Conservation (phyloP, 2,888 invertebrate genomes). For the Argynnis bischoffii region DNA sequence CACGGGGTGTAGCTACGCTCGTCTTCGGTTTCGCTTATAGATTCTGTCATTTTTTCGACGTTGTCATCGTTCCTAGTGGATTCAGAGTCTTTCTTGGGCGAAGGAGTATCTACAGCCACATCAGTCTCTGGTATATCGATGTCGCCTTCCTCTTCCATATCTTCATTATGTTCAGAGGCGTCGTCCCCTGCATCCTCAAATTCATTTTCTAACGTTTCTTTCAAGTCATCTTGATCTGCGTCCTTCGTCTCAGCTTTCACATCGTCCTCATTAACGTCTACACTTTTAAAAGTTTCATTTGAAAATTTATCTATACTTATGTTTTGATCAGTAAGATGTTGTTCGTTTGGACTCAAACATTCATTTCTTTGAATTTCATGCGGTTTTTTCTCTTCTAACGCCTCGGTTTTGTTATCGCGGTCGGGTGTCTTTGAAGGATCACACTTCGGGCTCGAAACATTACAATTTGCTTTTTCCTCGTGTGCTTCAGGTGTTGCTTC, state of each 20-base stretch:
- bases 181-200: neutral
- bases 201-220: too few species aligned
- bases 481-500: conserved; percentile 23
- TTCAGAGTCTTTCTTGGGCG: conserved; percentile 57
- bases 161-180: conserved; percentile 21
- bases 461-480: conserved; percentile 24
- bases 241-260: conserved; percentile 23
- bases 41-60: conserved; percentile 78
- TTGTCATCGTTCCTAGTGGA: conserved; percentile 40
- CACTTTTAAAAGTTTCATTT: conserved; percentile 1
- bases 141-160: conserved; percentile 27
- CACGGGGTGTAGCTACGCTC: conserved; percentile 89
- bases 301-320: neutral
- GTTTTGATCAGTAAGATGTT: neutral
- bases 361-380: neutral
- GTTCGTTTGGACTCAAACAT: neutral
- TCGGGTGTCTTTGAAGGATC: conserved; percentile 1
- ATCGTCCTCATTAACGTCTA: conserved; percentile 24
- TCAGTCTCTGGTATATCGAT: conserved; percentile 37
- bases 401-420: neutral
- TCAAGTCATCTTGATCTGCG: too few species aligned
- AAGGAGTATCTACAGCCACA: conserved; percentile 36
- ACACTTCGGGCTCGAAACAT: neutral
- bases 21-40: conserved; percentile 84
- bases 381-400: neutral